These are phyloP conservation scores for Polyommatus icarus DNA, from an alignment of 2,888 invertebrate species.

Conservation along the genomic window DNA sequence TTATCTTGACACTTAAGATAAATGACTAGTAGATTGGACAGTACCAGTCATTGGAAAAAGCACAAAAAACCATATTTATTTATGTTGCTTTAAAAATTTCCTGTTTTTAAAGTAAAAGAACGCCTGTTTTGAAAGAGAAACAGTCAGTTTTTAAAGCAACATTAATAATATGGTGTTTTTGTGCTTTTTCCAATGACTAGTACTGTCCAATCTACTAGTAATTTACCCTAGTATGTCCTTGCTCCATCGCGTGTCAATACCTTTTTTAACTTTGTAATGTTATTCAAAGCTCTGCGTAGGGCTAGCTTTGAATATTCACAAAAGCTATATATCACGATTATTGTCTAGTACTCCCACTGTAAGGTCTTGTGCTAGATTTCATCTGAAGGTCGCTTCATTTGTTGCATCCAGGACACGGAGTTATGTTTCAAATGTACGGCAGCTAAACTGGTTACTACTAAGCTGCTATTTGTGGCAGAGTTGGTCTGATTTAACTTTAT, in stretches of 20 bases:
- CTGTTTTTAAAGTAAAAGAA: too few relatives aligned
- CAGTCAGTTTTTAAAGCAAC: too few relatives aligned
- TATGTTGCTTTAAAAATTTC: too few relatives aligned
- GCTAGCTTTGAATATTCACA: constrained; percentile 12
- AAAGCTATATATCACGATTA: constrained; percentile 16
- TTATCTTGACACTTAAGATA: too few relatives aligned
- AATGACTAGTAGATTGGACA: too few relatives aligned
- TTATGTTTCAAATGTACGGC: constrained; percentile 1
- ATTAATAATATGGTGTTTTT: too few relatives aligned
- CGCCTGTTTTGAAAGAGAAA: too few relatives aligned
- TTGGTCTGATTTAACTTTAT: neutral
- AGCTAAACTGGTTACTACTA: neutral
- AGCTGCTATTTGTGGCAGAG: neutral
- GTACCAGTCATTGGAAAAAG: too few relatives aligned
- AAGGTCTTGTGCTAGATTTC: constrained; percentile 26
- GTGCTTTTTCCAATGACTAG: too few relatives aligned
- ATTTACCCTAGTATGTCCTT: neutral
- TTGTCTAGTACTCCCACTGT: constrained; percentile 23
- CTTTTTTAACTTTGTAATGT: constrained; percentile 12
- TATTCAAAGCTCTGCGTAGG: neutral
- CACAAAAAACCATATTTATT: too few relatives aligned
- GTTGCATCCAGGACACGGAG: constrained; percentile 9
- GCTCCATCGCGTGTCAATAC: constrained; percentile 1
- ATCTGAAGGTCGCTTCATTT: constrained; percentile 13
- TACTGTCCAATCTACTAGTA: too few relatives aligned